Evolutionary conservation across 1,140 invertebrate species (phyloP).

Genomic region (Drosophila lowei): DNA sequence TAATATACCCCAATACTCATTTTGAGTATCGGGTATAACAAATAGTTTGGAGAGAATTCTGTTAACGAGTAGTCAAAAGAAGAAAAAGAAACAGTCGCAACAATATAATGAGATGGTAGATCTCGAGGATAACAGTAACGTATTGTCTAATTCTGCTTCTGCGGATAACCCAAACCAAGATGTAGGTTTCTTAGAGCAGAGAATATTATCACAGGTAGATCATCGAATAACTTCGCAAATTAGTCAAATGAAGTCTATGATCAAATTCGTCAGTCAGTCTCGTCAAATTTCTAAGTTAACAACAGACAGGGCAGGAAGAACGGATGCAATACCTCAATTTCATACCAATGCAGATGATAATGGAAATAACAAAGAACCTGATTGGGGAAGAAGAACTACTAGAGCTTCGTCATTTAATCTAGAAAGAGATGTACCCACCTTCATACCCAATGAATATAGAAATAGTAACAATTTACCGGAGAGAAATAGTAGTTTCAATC

Average conservation of each 20-base stretch:
- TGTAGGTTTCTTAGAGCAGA: neutral
- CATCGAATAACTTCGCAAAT: neutral
- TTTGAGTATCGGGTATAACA: too few species aligned
- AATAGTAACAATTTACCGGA: neutral
- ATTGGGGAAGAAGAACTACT: neutral
- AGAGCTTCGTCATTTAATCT: neutral
- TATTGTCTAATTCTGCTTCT: neutral
- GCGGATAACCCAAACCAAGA: constrained; percentile 1
- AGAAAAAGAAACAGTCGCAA: neutral
- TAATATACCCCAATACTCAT: too few species aligned
- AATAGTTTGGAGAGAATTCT: neutral
- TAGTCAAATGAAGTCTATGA: too few species aligned
- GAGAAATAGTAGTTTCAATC: neutral
- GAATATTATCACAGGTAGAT: neutral
- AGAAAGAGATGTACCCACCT: neutral
- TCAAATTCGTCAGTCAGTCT: too few species aligned
- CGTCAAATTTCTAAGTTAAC: too few species aligned
- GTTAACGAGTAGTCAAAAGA: neutral
- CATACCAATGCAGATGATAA: neutral
- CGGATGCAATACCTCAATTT: too few species aligned
- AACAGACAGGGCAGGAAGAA: too few species aligned
- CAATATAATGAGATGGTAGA: neutral
- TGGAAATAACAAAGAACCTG: neutral
- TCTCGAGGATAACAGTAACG: too few species aligned
- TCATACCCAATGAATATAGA: neutral